Evolutionary conservation across 2,888 invertebrate species (phyloP).

Genomic region (Theodoxus fluviatilis): DNA sequence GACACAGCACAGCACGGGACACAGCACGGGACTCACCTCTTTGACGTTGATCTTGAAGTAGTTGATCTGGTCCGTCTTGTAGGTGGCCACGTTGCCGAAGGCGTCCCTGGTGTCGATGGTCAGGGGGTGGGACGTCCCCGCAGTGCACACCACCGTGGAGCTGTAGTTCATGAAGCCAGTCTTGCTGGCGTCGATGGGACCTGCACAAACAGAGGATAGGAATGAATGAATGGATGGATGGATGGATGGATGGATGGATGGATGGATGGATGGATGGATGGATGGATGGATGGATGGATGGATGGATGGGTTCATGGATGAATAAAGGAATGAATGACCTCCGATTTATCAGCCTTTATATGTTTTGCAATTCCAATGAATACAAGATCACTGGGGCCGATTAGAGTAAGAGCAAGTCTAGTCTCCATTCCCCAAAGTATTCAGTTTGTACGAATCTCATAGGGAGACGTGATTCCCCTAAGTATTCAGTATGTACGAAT

Average conservation of each 20-base stretch:
- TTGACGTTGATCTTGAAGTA: constrained; percentile 58
- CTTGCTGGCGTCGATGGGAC: constrained; percentile 82
- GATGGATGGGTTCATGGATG: not conserved
- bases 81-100: constrained; percentile 82
- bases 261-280: not conserved
- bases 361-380: no score
- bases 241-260: not conserved
- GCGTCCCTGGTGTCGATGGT: constrained; percentile 90
- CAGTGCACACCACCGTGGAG: constrained; percentile 84
- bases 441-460: no score
- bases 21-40: constrained; percentile 55
- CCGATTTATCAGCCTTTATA: no score
- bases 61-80: constrained; percentile 53
- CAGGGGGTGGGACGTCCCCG: constrained; percentile 78
- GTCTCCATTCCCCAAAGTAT: no score
- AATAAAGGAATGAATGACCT: no score
- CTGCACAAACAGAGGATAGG: no score
- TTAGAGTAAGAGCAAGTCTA: no score
- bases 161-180: constrained; percentile 84
- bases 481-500: no score
- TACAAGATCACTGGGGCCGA: no score
- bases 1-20: no score
- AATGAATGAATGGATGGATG: not conserved
- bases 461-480: no score
- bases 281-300: not conserved